phyloP scores from a whole-genome alignment of 2,888 invertebrate genomes.

The Drosophila subquinaria region DNA sequence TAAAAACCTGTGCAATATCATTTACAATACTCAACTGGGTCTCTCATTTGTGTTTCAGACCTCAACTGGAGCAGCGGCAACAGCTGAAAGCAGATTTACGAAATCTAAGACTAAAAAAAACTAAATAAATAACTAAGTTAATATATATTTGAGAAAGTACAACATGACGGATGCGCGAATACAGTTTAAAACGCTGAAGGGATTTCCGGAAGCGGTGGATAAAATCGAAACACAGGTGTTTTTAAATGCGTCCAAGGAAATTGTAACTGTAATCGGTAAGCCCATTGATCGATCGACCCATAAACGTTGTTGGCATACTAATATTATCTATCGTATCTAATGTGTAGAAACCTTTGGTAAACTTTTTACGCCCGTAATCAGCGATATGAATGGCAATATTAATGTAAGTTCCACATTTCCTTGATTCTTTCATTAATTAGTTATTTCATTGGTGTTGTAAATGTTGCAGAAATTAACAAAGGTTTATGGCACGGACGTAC shows the following conservation, averaged over 20 bases:
- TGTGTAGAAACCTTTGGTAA: constrained; percentile 90
- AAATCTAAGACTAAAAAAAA: neutral
- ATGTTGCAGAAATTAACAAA: constrained; percentile 88
- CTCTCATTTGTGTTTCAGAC: constrained; percentile 54
- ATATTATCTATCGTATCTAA: neutral
- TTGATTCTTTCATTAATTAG: neutral
- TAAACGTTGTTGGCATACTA: constrained; percentile 5
- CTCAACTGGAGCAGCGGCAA: constrained; percentile 32
- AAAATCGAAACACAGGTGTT: constrained; percentile 88
- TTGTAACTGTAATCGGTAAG: constrained; percentile 89
- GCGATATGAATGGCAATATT: constrained; percentile 92
- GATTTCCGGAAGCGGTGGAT: constrained; percentile 88
- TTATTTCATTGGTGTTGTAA: neutral
- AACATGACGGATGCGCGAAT: constrained; percentile 68
- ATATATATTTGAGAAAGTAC: constrained; percentile 1
- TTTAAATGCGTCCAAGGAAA: constrained; percentile 88
- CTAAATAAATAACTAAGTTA: neutral
- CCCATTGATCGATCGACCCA: constrained; percentile 73
- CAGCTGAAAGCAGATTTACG: constrained; percentile 1
- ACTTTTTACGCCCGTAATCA: constrained; percentile 90
- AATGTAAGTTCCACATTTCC: constrained; percentile 86
- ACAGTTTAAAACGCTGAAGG: constrained; percentile 81
- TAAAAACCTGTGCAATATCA: constrained; percentile 28
- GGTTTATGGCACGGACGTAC: constrained; percentile 86
- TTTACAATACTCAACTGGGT: constrained; percentile 13